These are phyloP conservation scores for Hypsopygia costalis DNA, from an alignment of 2,888 invertebrate genomes.

Conservation along the genomic window DNA sequence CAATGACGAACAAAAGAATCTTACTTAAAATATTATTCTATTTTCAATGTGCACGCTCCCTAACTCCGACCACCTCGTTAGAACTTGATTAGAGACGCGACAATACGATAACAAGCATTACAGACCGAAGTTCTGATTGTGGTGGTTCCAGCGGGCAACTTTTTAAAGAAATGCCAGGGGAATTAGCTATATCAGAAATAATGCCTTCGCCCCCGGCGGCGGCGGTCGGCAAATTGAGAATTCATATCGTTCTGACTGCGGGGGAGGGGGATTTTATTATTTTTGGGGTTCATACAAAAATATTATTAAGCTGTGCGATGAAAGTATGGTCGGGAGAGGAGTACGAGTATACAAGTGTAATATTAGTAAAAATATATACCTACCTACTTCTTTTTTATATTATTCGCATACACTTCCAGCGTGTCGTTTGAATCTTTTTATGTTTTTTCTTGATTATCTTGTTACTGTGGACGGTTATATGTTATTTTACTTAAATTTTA, in stretches of 20 bases:
- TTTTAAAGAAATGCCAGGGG: slow-evolving; percentile 35
- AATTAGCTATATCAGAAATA: slow-evolving; percentile 21
- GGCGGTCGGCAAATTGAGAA: slow-evolving; percentile 13
- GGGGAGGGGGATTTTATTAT: neutral
- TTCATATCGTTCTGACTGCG: slow-evolving; percentile 6
- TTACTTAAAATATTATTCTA: no score
- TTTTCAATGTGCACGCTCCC: slow-evolving; percentile 22
- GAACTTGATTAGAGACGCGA: slow-evolving; percentile 55
- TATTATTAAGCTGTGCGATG: no score
- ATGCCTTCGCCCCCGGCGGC: slow-evolving; percentile 1
- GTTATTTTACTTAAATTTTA: no score
- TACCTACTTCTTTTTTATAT: no score
- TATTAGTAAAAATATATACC: no score
- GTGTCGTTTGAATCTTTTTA: no score
- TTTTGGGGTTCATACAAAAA: neutral
- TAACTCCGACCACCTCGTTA: slow-evolving; percentile 44
- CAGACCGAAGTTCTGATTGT: slow-evolving; percentile 46
- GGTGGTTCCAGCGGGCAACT: slow-evolving; percentile 28
- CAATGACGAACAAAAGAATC: no score
- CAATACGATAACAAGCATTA: slow-evolving; percentile 44
- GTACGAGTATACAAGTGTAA: no score
- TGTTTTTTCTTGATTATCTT: no score
- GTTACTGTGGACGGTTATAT: no score
- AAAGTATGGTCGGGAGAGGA: no score
- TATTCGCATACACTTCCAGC: no score